Evolutionary conservation across 1,140 invertebrate species (phyloP).

Genomic region (Schlechtendalia chinensis): DNA sequence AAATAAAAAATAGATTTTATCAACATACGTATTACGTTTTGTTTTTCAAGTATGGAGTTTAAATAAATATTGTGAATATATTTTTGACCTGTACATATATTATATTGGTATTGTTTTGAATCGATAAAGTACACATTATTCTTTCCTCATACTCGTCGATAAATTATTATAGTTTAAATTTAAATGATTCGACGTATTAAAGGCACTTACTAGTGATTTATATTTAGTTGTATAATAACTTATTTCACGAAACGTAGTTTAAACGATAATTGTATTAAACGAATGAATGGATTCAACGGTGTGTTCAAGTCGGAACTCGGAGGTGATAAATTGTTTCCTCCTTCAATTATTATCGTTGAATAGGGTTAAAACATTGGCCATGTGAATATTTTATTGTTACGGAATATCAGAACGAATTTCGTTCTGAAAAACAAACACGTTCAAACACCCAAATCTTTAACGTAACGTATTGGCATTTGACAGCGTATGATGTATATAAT

Average conservation of each 20-base stretch:
- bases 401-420: background rate
- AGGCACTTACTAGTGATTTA: slow-evolving; percentile 11
- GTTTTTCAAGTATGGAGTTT: background rate
- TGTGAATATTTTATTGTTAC: slow-evolving; percentile 2
- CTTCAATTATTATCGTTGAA: slow-evolving; percentile 14
- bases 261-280: slow-evolving; percentile 8
- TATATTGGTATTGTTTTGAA: too few relatives aligned
- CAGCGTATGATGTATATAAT: too few relatives aligned
- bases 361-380: background rate
- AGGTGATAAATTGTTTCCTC: slow-evolving; percentile 26
- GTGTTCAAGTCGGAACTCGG: too few relatives aligned
- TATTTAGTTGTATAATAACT: slow-evolving; percentile 22
- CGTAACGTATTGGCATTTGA: too few relatives aligned
- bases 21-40: background rate
- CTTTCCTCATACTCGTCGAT: background rate
- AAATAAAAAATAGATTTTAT: slow-evolving; percentile 12
- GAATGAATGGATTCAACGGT: background rate
- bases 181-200: background rate
- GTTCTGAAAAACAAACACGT: background rate
- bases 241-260: background rate
- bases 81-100: background rate
- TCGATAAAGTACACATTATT: background rate
- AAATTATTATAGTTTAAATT: slow-evolving; percentile 24
- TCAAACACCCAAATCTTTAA: background rate
- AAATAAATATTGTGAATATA: background rate